phyloP scores from a whole-genome alignment of 2,797 vertebrate genomes.

The Coendou prehensilis region DNA sequence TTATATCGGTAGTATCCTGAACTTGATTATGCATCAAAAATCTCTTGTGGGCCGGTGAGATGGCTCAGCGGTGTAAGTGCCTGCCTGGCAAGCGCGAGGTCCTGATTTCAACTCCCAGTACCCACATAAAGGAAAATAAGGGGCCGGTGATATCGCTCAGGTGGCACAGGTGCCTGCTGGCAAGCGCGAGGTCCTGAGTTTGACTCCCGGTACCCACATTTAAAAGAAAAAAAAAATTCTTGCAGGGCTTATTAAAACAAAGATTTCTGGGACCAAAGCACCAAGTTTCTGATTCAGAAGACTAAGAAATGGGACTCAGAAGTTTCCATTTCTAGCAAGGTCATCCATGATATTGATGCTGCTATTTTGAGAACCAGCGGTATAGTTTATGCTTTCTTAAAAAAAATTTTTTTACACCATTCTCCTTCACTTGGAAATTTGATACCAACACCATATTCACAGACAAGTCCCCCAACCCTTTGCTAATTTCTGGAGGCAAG shows the following conservation, averaged over 20 bases:
- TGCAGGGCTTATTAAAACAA: not conserved
- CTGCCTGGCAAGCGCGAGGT: no score
- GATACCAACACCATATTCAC: not conserved
- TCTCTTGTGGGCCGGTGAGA: no score
- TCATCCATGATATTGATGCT: not conserved
- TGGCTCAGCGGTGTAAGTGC: no score
- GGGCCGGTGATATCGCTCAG: no score
- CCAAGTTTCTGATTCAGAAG: not conserved
- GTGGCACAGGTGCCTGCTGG: no score
- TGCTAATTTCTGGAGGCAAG: not conserved
- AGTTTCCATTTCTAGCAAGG: not conserved
- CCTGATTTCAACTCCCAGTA: no score
- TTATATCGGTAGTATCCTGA: not conserved
- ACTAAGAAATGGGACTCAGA: not conserved
- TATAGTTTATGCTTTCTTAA: not conserved
- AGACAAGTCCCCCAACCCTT: not conserved
- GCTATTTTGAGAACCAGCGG: not conserved
- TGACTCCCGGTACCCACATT: no score
- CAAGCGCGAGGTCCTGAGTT: no score
- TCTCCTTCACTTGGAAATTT: not conserved
- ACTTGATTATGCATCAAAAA: not conserved
- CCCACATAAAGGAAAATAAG: no score
- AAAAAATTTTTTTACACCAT: not conserved
- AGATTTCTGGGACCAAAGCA: no score
- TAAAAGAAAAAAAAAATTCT: no score